phyloP scores from a whole-genome alignment of 2,888 invertebrate genomes.

The Lysandra coridon region DNA sequence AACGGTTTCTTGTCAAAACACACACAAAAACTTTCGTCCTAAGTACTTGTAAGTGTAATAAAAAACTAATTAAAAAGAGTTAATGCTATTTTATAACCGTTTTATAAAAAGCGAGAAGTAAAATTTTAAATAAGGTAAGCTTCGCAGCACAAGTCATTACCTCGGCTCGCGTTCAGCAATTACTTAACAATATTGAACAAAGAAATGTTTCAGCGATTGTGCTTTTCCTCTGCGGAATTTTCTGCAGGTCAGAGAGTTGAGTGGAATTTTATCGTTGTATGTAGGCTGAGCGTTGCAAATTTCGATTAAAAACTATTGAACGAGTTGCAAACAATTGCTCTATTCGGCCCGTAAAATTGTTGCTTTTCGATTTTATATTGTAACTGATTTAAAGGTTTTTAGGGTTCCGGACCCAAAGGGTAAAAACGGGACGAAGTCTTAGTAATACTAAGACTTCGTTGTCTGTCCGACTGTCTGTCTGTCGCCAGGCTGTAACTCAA shows the following conservation, averaged over 20 bases:
- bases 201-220: conserved; percentile 5
- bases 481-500: too few relatives aligned
- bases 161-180: background rate
- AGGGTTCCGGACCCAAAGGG: too few relatives aligned
- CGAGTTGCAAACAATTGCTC: background rate
- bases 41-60: too few relatives aligned
- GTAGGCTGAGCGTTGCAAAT: conserved; percentile 15
- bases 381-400: background rate
- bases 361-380: background rate
- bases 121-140: background rate
- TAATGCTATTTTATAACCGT: background rate
- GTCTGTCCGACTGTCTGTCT: too few relatives aligned
- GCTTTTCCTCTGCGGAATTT: background rate
- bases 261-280: background rate
- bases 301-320: conserved; percentile 20
- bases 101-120: background rate
- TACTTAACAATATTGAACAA: conserved; percentile 14
- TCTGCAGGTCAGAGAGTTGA: conserved; percentile 10
- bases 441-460: too few relatives aligned
- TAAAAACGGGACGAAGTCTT: too few relatives aligned
- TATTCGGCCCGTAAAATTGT: background rate
- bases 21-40: too few relatives aligned
- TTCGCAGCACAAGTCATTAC: background rate
- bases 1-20: background rate
- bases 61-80: background rate